Evolutionary conservation across 2,888 invertebrate species (phyloP), one percentile per base, ranked within the genome.

Genomic region (Coleophora deauratella): DNA sequence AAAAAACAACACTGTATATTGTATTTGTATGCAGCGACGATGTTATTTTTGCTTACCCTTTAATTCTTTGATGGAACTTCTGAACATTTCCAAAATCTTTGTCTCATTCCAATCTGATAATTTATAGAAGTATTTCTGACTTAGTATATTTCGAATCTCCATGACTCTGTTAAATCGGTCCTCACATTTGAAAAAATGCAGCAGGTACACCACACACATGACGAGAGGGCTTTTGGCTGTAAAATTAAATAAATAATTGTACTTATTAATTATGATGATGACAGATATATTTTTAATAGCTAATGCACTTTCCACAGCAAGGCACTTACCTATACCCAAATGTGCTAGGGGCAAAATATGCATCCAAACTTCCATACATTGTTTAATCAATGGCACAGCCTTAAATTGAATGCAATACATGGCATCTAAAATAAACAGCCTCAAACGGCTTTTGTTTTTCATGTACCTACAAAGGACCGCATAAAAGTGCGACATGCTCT

Each of bases 381-480:
- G 72, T 43, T 69, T 77, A 14, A 86, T 66, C 2, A 86, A 54
- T 7, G 71, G 60, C 10, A 80, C 57, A 1, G 80, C 66, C 56
- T 78, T 85, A 44, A 59, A 82, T 37, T 75, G 70, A 27, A 82
- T 62, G 45, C 82, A 84, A 49, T 86, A 86, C 78, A 86, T 75
- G 2, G 84, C 81, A 53, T 85, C 80, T 35, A 86, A 48, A 41
- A 86, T 63, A 42, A 86, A 86, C 4, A 71, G 41, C 39, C 78
- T 65, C 35, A 86, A 49, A 2, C 72, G 64, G 44, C 66, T 70
- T 44, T 65, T 71, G 37, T 68, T 56, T 36, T 63, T 57, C 38
- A 65, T 69, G 48, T 70, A 70, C 50, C 74, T 67, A 51, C 86
- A 86, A 12, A 81, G 45, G 9, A 78, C 52, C 7, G 82, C 79